Conservation (phyloP, 2,113 vertebrate species). For the Rhinolophus sinicus region DNA sequence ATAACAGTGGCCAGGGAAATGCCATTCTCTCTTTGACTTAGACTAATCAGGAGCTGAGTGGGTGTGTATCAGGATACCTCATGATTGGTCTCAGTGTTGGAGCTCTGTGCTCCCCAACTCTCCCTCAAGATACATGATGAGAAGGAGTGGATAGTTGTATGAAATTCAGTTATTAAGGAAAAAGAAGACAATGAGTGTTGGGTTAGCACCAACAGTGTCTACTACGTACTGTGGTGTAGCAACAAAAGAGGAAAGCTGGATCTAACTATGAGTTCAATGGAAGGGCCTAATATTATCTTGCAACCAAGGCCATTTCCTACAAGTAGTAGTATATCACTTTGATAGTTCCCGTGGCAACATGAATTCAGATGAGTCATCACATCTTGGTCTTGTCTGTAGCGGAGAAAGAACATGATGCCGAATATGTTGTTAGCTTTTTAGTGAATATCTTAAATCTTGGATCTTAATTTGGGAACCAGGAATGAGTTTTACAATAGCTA, state of each 20-base stretch:
- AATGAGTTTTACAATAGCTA: not conserved
- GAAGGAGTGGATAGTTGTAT: not conserved
- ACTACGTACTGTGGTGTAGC: not conserved
- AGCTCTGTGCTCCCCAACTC: not conserved
- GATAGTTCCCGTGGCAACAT: conserved; percentile 50
- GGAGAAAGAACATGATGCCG: not conserved
- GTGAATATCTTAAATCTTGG: conserved; percentile 44
- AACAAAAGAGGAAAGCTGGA: not conserved
- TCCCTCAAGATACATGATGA: not conserved
- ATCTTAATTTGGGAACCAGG: conserved; percentile 18
- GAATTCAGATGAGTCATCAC: conserved; percentile 43
- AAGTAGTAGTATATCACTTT: not conserved
- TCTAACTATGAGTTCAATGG: not conserved
- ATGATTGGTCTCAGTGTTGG: not conserved
- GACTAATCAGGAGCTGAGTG: not conserved
- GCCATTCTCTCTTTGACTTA: not conserved
- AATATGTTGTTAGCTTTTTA: conserved; percentile 7
- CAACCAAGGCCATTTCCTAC: not conserved
- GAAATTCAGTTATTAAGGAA: not conserved
- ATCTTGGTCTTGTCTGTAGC: conserved; percentile 27
- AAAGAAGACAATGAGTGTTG: not conserved
- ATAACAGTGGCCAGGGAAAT: not conserved
- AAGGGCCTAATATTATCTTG: not conserved
- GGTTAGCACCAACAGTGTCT: not conserved
- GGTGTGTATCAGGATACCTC: not conserved